Percentiles rank a stretch among this genome's conserved stretches.
phyloP scores from a whole-genome alignment of 2,797 vertebrate species.

The Thripadectes ignobilis region DNA sequence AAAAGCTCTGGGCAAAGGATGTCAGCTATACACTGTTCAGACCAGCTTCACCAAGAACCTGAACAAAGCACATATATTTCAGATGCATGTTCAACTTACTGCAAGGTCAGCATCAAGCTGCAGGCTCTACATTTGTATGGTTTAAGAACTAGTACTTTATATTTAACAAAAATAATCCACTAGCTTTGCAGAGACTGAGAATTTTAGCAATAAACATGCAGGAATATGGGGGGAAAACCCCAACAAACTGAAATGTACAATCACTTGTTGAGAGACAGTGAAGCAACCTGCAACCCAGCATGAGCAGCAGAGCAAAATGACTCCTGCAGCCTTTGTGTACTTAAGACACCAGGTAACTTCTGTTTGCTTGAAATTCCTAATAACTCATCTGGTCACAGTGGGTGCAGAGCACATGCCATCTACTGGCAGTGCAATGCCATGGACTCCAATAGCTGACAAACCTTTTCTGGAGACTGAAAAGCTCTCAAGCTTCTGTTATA shows the following conservation, averaged over 20 bases:
- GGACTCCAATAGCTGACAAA: not conserved
- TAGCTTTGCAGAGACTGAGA: not conserved
- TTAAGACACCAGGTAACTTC: not conserved
- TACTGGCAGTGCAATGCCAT: not conserved
- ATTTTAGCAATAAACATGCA: not conserved
- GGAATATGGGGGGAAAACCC: rapidly evolving
- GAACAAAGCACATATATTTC: not conserved
- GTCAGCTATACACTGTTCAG: not conserved
- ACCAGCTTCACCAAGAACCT: not conserved
- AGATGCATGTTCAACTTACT: not conserved
- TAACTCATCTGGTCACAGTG: not conserved
- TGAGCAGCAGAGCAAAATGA: not conserved
- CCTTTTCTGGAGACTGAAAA: not conserved
- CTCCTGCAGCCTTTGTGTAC: not conserved
- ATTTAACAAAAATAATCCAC: not conserved
- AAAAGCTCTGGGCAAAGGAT: not conserved
- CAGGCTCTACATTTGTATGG: not conserved
- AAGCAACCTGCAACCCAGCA: not conserved
- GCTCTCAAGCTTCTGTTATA: not conserved
- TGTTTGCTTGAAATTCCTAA: not conserved
- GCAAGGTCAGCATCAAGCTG: not conserved
- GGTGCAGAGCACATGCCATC: not conserved
- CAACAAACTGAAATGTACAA: not conserved
- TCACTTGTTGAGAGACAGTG: not conserved
- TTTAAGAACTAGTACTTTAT: not conserved